These are phyloP conservation scores for Troides oblongomaculatus DNA, from an alignment of 2,888 invertebrate species.

Conservation along the genomic window DNA sequence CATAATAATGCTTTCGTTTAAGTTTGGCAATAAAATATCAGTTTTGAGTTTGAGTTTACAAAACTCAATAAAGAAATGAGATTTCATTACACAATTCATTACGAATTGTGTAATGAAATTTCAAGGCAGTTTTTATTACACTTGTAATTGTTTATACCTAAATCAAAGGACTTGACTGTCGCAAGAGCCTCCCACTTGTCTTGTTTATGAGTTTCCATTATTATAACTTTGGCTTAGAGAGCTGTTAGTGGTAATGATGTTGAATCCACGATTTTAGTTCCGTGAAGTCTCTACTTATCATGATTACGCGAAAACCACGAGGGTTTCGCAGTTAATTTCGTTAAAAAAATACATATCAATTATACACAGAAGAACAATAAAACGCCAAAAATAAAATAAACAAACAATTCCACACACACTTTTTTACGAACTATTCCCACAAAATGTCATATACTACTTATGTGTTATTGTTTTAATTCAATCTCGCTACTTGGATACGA, in stretches of 20 bases:
- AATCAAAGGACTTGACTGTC: conserved; percentile 71
- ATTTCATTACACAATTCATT: no score
- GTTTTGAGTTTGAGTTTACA: no score
- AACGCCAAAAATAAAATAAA: conserved; percentile 18
- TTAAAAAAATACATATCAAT: conserved; percentile 19
- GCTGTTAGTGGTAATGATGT: conserved; percentile 39
- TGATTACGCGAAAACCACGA: conserved; percentile 45
- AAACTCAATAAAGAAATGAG: no score
- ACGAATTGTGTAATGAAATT: neutral
- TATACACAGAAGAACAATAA: conserved; percentile 2
- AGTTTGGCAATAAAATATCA: no score
- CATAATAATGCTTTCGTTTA: no score
- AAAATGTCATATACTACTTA: neutral
- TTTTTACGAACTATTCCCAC: conserved; percentile 1
- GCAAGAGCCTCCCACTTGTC: conserved; percentile 70
- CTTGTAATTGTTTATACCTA: conserved; percentile 48
- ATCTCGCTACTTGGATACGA: no score
- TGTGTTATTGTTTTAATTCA: no score
- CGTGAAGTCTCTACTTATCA: conserved; percentile 49
- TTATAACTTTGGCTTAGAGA: conserved; percentile 22
- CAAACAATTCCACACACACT: conserved; percentile 9
- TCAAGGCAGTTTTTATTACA: neutral
- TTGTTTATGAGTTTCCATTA: conserved; percentile 58
- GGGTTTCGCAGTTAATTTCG: conserved; percentile 31
- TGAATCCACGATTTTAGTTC: conserved; percentile 58